These are phyloP conservation scores for Pediacus dermestoides DNA, from an alignment of 2,888 invertebrate genomes.

Conservation along the genomic window DNA sequence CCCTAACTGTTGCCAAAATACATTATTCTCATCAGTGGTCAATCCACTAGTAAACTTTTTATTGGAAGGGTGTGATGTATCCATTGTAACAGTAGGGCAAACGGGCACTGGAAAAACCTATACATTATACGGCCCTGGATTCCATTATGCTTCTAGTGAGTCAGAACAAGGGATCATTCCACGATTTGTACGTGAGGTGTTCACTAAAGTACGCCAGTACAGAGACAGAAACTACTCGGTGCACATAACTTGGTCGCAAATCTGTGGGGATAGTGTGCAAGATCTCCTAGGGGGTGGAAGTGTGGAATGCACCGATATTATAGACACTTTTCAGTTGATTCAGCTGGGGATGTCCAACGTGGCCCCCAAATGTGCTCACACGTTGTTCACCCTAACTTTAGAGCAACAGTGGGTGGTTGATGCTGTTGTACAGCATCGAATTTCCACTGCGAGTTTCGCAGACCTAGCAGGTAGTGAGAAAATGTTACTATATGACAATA, in stretches of 20 bases:
- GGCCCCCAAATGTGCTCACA: conserved; percentile 58
- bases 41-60: conserved; percentile 65
- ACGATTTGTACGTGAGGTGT: conserved; percentile 68
- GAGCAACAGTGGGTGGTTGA: conserved; percentile 73
- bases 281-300: conserved; percentile 55
- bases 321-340: conserved; percentile 68
- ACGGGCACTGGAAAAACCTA: conserved; percentile 66
- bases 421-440: conserved; percentile 64
- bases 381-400: conserved; percentile 68
- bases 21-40: conserved; percentile 62
- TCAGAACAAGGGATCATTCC: conserved; percentile 70
- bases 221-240: conserved; percentile 63
- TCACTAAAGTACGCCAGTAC: conserved; percentile 62
- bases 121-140: conserved; percentile 68
- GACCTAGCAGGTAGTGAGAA: conserved; percentile 57
- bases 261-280: conserved; percentile 62
- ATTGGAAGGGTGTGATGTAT: conserved; percentile 73
- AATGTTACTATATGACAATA: conserved; percentile 46
- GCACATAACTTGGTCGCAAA: conserved; percentile 71
- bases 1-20: conserved; percentile 60
- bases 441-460: conserved; percentile 72
- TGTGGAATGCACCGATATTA: conserved; percentile 59
- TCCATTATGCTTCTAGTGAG: conserved; percentile 59
- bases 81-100: conserved; percentile 68
- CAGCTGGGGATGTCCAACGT: conserved; percentile 63